A percentile compares a stretch with the other conserved stretches of the same genome.
These are phyloP conservation scores for Melolontha melolontha DNA, from an alignment of 2,888 invertebrate species.

Conservation along the genomic window DNA sequence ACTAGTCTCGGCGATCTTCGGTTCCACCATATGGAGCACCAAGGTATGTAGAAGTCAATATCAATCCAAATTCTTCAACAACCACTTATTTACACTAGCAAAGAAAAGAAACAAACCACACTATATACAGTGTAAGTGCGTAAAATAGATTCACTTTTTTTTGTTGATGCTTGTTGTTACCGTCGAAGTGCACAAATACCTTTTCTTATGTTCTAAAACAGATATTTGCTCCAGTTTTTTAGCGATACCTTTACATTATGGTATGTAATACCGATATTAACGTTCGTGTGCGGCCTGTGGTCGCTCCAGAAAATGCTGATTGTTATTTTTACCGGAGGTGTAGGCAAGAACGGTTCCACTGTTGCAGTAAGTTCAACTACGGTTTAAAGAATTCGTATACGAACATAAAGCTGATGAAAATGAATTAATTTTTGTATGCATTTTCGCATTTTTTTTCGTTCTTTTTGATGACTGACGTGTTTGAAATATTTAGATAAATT, in stretches of 20 bases:
- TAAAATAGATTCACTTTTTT: constrained; percentile 24
- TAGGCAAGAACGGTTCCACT: constrained; percentile 97
- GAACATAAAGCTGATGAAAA: constrained; percentile 18
- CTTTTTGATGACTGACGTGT: not conserved
- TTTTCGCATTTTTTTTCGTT: constrained; percentile 5
- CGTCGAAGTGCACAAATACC: constrained; percentile 12
- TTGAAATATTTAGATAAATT: not conserved
- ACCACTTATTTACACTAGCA: not conserved
- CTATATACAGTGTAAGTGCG: constrained; percentile 22
- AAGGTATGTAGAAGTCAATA: constrained; percentile 69
- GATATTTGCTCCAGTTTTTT: constrained; percentile 62
- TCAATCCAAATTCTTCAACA: not conserved
- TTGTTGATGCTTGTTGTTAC: constrained; percentile 17
- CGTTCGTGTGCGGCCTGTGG: constrained; percentile 78
- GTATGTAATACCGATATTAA: constrained; percentile 81
- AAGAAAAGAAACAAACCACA: constrained; percentile 16
- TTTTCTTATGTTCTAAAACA: constrained; percentile 40
- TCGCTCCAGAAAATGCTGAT: constrained; percentile 80
- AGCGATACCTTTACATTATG: constrained; percentile 79
- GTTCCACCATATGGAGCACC: constrained; percentile 87
- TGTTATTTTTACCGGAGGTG: constrained; percentile 82
- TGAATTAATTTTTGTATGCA: constrained; percentile 9
- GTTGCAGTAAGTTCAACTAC: constrained; percentile 84
- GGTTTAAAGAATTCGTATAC: not conserved
- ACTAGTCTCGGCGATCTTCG: constrained; percentile 86